Evolutionary conservation across 2,113 vertebrate species (phyloP), one percentile per base, ranked within the genome.

Genomic region (Cyanistes caeruleus): DNA sequence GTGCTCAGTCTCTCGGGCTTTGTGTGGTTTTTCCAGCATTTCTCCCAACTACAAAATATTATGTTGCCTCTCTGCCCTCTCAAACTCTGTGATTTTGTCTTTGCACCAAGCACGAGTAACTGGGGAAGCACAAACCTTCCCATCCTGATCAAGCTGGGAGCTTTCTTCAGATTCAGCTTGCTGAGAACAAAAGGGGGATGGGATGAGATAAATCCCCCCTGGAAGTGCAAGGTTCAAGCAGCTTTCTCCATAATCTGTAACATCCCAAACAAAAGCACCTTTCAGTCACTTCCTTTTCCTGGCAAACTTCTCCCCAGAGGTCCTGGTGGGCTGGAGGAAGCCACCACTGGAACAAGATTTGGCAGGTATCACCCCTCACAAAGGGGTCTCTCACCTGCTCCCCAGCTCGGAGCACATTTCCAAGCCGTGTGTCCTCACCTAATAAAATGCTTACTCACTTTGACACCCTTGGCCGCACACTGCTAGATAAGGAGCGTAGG

Each of bases 391-490:
- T 72, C 12, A 0, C 87, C 75, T 43, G 28, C 59, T 68, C 59
- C 93, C 19, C 39, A 4, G n/a, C 53, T 82, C 8, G 0, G 87
- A 87, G 27, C 15, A 58, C 79, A 44, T 15, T 65, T 63, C 44
- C 31, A 33, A 97, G 82, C 93, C 31, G 7, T 56, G 94, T 27
- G 81, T 83, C 93, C 86, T 88, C 91, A 92, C 83, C 90, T 95
- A 94, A 90, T 87, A 96, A 95, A 96, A 96, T 24, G 74, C 90
- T 95, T 94, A 94, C 92, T 96, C 96, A 96, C 79, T 93, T 92
- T 75, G 93, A 90, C 92, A 94, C 93, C 92, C 88, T 81, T 49
- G 92, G 92, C 95, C n/a, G 6, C 85, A 64, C 88, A 2, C 9
- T 79, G 89, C 87, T 31, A 60, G 92, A 80, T 94, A 92, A 92